These are phyloP conservation scores for Astropecten irregularis DNA, from an alignment of 53 echinoderm and acorn worm species.

Conservation along the genomic window DNA sequence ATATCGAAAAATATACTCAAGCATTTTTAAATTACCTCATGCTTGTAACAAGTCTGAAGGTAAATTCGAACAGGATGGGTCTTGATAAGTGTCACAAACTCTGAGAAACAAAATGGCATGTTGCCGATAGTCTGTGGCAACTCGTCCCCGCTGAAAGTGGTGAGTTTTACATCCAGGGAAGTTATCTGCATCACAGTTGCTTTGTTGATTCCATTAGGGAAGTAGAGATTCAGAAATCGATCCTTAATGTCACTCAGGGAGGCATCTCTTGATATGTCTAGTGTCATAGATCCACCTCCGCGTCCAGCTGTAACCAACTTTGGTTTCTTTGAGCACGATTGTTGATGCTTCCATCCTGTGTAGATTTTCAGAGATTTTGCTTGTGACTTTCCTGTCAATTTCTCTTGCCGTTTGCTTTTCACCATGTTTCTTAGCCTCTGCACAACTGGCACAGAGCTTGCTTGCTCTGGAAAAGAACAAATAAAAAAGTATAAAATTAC, in stretches of 20 bases:
- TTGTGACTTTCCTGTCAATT: conserved; percentile 1
- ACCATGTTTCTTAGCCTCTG: conserved; percentile 1
- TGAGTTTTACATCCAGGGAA: conserved; percentile 8
- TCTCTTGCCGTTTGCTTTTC: background rate
- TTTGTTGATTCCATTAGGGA: conserved; percentile 34
- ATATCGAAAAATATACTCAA: no score
- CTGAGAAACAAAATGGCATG: conserved; percentile 2
- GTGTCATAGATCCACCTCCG: conserved; percentile 11
- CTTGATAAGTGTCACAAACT: conserved; percentile 14
- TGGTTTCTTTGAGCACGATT: background rate
- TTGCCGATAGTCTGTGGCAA: background rate
- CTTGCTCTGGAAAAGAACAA: conserved; percentile 5
- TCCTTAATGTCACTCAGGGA: conserved; percentile 6
- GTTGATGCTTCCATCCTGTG: conserved; percentile 32
- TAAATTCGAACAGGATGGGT: conserved; percentile 20
- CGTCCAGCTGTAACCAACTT: conserved; percentile 20
- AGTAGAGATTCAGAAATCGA: conserved; percentile 9
- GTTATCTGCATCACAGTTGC: conserved; percentile 3
- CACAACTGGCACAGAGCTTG: conserved; percentile 16
- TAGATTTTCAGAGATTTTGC: conserved; percentile 6
- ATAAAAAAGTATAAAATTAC: background rate
- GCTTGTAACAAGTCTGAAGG: conserved; percentile 12
- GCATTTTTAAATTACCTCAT: conserved; percentile 20
- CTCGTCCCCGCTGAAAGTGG: conserved; percentile 30
- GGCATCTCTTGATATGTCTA: conserved; percentile 14